phyloP scores from a whole-genome alignment of 2,888 invertebrate genomes.

The Phaedon cochleariae region DNA sequence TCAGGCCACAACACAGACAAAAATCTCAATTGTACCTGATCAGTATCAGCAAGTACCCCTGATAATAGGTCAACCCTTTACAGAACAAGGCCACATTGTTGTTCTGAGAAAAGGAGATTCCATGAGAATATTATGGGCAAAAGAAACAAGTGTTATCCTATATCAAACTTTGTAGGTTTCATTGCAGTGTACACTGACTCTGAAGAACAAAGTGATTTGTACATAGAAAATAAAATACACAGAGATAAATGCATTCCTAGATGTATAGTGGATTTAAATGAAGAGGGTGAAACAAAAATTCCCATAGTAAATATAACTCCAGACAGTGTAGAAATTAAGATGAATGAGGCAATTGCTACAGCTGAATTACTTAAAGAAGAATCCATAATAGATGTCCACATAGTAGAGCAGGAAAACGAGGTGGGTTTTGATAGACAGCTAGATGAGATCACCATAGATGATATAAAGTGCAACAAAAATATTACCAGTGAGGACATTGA shows the following conservation, averaged over 20 bases:
- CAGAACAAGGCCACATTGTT: background rate
- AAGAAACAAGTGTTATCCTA: background rate
- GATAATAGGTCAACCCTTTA: constrained; percentile 1
- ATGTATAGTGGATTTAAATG: constrained; percentile 13
- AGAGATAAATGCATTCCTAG: background rate
- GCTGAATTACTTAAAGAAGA: too few species aligned
- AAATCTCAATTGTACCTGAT: background rate
- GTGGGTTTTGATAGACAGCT: too few species aligned
- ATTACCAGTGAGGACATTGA: too few species aligned
- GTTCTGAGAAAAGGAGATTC: too few species aligned
- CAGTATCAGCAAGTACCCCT: background rate
- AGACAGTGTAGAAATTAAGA: too few species aligned
- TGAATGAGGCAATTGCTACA: too few species aligned
- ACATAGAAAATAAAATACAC: background rate
- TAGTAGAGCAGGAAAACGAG: too few species aligned
- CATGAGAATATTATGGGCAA: too few species aligned
- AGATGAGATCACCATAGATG: too few species aligned
- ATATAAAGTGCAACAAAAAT: too few species aligned
- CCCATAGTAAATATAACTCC: background rate
- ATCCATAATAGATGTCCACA: too few species aligned
- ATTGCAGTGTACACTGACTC: too few species aligned
- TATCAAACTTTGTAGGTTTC: background rate
- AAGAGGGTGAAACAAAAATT: constrained; percentile 13
- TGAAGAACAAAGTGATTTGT: background rate
- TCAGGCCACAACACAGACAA: background rate